Percentiles rank a stretch among this genome's conserved stretches.
Conservation (phyloP, 2,888 invertebrate genomes). For the Elmis aenea region DNA sequence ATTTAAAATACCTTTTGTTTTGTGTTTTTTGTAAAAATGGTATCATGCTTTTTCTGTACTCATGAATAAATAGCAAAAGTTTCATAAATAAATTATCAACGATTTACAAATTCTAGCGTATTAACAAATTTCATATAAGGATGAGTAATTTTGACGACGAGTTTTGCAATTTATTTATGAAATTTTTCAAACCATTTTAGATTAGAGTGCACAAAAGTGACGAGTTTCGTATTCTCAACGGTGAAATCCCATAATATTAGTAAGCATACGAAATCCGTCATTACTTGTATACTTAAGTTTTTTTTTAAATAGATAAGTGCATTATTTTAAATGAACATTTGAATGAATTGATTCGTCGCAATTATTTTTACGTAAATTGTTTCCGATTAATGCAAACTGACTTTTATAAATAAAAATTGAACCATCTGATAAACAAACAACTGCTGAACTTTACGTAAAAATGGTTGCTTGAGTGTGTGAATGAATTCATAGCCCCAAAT, state of each 20-base stretch:
- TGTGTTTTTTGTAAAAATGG: constrained; percentile 26
- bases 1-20: constrained; percentile 22
- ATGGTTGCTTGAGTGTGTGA: constrained; percentile 33
- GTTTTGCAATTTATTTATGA: constrained; percentile 16
- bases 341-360: constrained; percentile 24
- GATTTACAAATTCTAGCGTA: constrained; percentile 5
- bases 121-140: too few relatives aligned
- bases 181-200: constrained; percentile 13
- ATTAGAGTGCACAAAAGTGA: not conserved
- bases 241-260: too few relatives aligned
- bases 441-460: constrained; percentile 33
- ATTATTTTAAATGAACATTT: constrained; percentile 34
- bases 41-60: constrained; percentile 18
- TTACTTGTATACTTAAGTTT: constrained; percentile 31
- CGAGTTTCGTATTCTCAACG: too few relatives aligned
- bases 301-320: constrained; percentile 42
- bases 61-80: constrained; percentile 12
- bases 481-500: constrained; percentile 37
- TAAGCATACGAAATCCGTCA: constrained; percentile 35
- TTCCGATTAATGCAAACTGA: constrained; percentile 25
- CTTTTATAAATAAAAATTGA: constrained; percentile 15
- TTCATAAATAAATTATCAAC: constrained; percentile 15
- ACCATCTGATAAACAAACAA: constrained; percentile 4
- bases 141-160: too few relatives aligned
- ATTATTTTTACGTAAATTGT: constrained; percentile 37